Evolutionary conservation across 1,140 invertebrate genomes (phyloP).

Genomic region (Heliconius nattereri): DNA sequence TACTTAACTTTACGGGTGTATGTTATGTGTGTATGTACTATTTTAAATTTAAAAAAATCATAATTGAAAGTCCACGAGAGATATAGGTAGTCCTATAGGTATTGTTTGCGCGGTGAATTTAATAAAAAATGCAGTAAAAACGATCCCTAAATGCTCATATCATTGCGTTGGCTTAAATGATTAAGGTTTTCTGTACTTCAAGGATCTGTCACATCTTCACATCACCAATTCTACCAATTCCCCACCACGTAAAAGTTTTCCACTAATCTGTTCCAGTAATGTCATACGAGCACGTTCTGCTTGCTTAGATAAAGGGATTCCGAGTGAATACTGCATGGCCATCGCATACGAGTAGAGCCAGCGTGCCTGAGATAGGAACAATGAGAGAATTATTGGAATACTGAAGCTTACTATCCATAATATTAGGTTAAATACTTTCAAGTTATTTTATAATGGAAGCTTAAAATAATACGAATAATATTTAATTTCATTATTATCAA

Average conservation of each 20-base stretch:
- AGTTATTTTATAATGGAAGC: background rate
- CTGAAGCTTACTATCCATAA: background rate
- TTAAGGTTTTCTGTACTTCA: too few relatives aligned
- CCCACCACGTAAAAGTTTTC: background rate
- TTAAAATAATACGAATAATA: background rate
- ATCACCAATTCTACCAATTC: background rate
- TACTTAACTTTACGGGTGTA: too few relatives aligned
- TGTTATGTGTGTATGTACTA: too few relatives aligned
- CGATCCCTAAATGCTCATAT: too few relatives aligned
- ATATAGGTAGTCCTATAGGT: too few relatives aligned
- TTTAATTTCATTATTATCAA: too few relatives aligned
- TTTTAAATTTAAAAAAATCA: too few relatives aligned
- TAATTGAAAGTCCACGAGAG: too few relatives aligned
- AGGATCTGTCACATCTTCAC: too few relatives aligned
- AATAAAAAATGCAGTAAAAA: too few relatives aligned
- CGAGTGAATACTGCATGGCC: slow-evolving; percentile 2
- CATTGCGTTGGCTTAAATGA: too few relatives aligned
- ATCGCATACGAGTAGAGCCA: background rate
- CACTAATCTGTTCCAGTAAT: background rate
- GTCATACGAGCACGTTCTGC: background rate
- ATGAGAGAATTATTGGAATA: slow-evolving; percentile 13
- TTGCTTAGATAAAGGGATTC: slow-evolving; percentile 15
- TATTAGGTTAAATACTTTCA: background rate
- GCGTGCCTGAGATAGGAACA: slow-evolving; percentile 3
- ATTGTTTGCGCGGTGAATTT: too few relatives aligned